Conservation (phyloP, 2,113 vertebrate genomes). For the Chionis minor region DNA sequence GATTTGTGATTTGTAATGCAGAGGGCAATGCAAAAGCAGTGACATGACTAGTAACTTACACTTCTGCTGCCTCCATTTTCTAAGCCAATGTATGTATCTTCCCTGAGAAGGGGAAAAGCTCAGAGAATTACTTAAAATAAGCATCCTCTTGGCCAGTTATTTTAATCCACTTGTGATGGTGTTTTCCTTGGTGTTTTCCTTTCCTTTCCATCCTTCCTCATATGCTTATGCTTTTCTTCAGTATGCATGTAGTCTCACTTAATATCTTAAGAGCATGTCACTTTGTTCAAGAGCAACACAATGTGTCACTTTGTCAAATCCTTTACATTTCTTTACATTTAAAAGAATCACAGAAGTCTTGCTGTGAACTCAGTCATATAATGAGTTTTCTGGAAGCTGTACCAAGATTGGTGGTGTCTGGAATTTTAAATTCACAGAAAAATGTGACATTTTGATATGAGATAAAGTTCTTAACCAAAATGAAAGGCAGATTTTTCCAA, state of each 20-base stretch:
- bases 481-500: background rate
- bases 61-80: background rate
- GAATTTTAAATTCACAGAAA: background rate
- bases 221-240: background rate
- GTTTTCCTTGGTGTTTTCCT: background rate
- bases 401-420: background rate
- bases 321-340: background rate
- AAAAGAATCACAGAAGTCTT: background rate
- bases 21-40: background rate
- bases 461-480: background rate
- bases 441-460: background rate
- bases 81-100: background rate
- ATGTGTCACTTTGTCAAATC: background rate
- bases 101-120: background rate
- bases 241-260: background rate
- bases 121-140: background rate
- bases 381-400: background rate
- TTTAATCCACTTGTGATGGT: background rate
- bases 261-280: background rate
- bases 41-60: background rate
- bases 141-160: background rate
- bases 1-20: background rate
- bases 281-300: background rate
- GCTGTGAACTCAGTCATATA: background rate
- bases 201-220: background rate